Conservation (phyloP, 2,113 vertebrate species). For the Ciconia stormi region DNA sequence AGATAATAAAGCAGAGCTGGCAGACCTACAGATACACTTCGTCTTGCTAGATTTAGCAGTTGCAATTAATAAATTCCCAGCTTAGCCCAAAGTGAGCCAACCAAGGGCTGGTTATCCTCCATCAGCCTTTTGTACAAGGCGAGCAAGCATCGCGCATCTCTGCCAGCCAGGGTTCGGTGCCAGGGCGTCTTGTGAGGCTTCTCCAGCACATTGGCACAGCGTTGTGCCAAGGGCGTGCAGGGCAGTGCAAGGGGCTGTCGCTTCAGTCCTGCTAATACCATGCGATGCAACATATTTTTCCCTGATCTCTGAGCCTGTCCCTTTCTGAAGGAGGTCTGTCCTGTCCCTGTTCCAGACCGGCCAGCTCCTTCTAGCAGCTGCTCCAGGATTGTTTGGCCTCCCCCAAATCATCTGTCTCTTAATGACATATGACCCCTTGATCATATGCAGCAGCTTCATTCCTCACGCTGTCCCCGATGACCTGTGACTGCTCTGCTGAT, state of each 20-base stretch:
- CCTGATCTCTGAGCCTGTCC: background rate
- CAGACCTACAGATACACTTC: background rate
- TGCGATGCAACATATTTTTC: fast-evolving
- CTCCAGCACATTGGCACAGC: background rate
- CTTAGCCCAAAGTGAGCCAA: background rate
- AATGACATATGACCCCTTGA: background rate
- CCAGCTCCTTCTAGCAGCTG: background rate
- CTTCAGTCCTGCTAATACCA: background rate
- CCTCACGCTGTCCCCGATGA: background rate
- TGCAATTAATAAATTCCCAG: background rate
- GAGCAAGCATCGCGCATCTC: fast-evolving
- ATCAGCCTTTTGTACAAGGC: background rate
- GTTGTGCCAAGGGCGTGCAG: fast-evolving
- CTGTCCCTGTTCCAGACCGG: background rate
- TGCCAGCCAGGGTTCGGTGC: background rate
- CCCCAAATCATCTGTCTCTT: background rate
- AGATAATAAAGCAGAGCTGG: background rate
- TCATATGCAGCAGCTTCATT: background rate
- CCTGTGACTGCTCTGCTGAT: constrained; percentile 42
- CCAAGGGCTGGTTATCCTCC: background rate
- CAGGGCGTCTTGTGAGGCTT: fast-evolving
- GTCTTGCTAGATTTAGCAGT: background rate
- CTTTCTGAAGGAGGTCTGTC: background rate
- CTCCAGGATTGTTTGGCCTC: background rate
- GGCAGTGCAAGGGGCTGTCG: background rate